phyloP scores from a whole-genome alignment of 2,797 vertebrate genomes.

The Rhinella marina region DNA sequence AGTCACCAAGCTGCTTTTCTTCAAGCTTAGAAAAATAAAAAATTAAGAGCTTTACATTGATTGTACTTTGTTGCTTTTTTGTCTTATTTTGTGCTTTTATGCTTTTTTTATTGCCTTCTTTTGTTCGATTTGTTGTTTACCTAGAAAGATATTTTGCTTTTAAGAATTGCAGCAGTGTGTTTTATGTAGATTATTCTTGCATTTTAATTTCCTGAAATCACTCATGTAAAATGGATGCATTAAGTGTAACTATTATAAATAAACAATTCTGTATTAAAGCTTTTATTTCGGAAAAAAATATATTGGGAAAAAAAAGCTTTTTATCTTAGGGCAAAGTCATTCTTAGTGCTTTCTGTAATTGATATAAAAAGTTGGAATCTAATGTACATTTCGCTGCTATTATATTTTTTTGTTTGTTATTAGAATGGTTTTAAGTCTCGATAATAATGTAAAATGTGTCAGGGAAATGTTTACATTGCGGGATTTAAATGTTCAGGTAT shows the following conservation, averaged over 20 bases:
- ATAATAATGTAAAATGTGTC: slow-evolving; percentile 34
- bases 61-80: background rate
- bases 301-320: slow-evolving; percentile 6
- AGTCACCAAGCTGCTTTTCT: background rate
- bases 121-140: slow-evolving; percentile 15
- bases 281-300: slow-evolving; percentile 41
- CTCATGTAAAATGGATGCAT: slow-evolving; percentile 33
- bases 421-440: slow-evolving; percentile 28
- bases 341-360: slow-evolving; percentile 52
- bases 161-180: background rate
- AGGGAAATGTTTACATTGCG: slow-evolving; percentile 31
- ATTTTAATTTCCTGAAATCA: slow-evolving; percentile 48
- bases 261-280: slow-evolving; percentile 40
- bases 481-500: slow-evolving; percentile 8
- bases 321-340: slow-evolving; percentile 46
- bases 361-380: slow-evolving; percentile 42
- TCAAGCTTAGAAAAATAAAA: background rate
- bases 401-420: slow-evolving; percentile 41
- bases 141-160: slow-evolving; percentile 20
- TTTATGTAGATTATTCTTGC: slow-evolving; percentile 27
- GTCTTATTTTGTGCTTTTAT: slow-evolving; percentile 15
- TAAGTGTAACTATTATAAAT: slow-evolving; percentile 32
- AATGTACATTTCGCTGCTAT: slow-evolving; percentile 39
- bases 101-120: slow-evolving; percentile 3
- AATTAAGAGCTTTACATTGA: background rate